These are phyloP conservation scores for Chrysaora quinquecirrha DNA, from an alignment of 30 jellyfish, hydroid and myxozoan genomes.

Conservation along the genomic window DNA sequence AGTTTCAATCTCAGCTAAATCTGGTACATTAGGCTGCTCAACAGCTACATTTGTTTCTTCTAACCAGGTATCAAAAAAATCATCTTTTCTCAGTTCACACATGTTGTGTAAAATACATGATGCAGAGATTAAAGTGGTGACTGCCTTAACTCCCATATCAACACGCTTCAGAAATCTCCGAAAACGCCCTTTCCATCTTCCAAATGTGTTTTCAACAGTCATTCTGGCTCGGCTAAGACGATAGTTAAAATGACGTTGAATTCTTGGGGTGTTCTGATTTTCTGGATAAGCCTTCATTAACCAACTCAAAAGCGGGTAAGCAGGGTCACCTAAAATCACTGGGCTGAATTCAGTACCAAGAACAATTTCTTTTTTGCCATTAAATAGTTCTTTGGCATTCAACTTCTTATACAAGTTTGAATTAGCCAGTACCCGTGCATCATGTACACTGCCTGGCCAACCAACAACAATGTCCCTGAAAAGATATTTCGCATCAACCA, in stretches of 20 bases:
- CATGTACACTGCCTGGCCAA: constrained; percentile 29
- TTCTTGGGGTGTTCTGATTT: neutral
- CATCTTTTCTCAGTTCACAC: neutral
- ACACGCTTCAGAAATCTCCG: neutral
- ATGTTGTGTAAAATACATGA: neutral
- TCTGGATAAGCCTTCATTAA: constrained; percentile 7
- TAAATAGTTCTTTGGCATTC: neutral
- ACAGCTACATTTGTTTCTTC: no score
- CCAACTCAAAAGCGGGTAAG: constrained; percentile 20
- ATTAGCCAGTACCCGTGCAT: constrained; percentile 12
- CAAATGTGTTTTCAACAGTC: constrained; percentile 7
- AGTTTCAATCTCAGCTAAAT: no score
- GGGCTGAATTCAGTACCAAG: no score
- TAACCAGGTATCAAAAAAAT: no score
- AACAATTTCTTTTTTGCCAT: neutral
- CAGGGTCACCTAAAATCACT: constrained; percentile 8
- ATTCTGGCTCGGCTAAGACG: constrained; percentile 9
- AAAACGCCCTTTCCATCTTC: neutral
- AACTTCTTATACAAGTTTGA: neutral
- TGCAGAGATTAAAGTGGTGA: neutral
- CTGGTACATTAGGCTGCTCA: no score
- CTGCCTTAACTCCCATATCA: neutral
- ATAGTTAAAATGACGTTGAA: neutral
- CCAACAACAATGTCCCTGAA: constrained; percentile 14
- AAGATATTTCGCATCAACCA: neutral